phyloP scores from a whole-genome alignment of 2,113 vertebrate genomes.

The Anarhynchus alexandrinus region DNA sequence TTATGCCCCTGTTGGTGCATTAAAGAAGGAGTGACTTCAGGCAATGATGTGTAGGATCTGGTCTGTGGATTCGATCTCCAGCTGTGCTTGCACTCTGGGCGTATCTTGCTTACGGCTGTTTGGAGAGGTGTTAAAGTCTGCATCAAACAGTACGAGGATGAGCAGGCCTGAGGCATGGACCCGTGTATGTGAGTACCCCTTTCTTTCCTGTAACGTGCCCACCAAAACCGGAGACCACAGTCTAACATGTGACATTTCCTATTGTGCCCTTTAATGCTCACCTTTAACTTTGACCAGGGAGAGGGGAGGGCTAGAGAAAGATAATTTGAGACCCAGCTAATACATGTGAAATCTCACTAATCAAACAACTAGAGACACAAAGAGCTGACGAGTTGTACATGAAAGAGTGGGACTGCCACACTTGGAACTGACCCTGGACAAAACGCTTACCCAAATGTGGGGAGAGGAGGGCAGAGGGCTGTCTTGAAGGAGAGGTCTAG shows the following conservation, averaged over 20 bases:
- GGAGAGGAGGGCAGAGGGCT: neutral
- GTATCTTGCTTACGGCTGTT: neutral
- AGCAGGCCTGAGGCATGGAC: neutral
- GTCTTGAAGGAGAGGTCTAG: neutral
- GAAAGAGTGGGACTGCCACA: neutral
- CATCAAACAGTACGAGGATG: fast-evolving
- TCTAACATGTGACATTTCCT: neutral
- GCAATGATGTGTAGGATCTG: neutral
- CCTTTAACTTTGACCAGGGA: neutral
- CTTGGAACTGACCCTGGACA: neutral
- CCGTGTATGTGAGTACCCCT: neutral
- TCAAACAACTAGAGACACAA: neutral
- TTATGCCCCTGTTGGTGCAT: neutral
- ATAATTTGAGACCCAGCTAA: neutral
- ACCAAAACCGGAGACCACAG: neutral
- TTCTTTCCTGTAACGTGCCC: neutral
- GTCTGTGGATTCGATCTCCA: neutral
- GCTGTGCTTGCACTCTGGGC: neutral
- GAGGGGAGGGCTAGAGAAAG: neutral
- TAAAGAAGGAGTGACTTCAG: neutral
- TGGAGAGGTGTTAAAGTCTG: neutral
- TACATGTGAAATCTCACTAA: neutral
- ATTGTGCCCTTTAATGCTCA: neutral
- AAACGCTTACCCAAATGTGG: fast-evolving
- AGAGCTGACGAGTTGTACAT: neutral